Base-by-base conservation (phyloP, 2,113 vertebrate species). In the Odontesthes bonariensis region DNA sequence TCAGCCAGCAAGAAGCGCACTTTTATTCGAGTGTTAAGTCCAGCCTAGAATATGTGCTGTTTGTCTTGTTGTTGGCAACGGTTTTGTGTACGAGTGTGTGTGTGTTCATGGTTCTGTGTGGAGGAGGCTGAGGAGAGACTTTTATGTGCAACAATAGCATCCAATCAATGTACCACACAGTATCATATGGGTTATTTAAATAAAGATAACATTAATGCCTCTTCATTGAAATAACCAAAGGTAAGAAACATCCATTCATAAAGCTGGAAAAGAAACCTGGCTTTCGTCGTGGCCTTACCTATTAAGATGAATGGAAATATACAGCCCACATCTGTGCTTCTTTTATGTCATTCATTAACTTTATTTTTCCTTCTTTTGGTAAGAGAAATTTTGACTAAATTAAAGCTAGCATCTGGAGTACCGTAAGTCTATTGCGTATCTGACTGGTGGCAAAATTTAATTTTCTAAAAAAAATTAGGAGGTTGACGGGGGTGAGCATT, bases 1-100 rank as follows among this genome's bases (percentile, higher is more conserved):
- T 83, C 71, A 83, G 87, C 81, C 59, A 85, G 86, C 84, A 92
- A 87, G 67, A 87, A 89, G 40, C 91, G 87, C 90, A 90, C 91
- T 95, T 96, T 94, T 89, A 94, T 94, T 93, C 91, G 79, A 91
- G 91, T 91, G 93, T 89, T 86, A 90, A 86, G 81, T 82, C 82
- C 83, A 66, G 77, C 79, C 81, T 73, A 71, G 76, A 91, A 81
- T 88, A 82, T 86, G 86, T 83, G 77, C 74, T 71, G 82, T 69
- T 87, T 75, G 79, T 88, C 80, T 65, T 85, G 74, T 57, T 66
- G 53, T 59, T 80, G 60, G 59, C 59, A 27, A 40, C 27, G 10
- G 20, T 23, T 27, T 81, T 77, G 35, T 66, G 60, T 57, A 31
- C 58, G 32, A 81, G 67, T 58, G 77, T 47, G 71, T 76, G 80